Evolutionary conservation across 2,797 vertebrate species (phyloP), one percentile per base, ranked within the genome.

Genomic region (Acanthurus tractus): DNA sequence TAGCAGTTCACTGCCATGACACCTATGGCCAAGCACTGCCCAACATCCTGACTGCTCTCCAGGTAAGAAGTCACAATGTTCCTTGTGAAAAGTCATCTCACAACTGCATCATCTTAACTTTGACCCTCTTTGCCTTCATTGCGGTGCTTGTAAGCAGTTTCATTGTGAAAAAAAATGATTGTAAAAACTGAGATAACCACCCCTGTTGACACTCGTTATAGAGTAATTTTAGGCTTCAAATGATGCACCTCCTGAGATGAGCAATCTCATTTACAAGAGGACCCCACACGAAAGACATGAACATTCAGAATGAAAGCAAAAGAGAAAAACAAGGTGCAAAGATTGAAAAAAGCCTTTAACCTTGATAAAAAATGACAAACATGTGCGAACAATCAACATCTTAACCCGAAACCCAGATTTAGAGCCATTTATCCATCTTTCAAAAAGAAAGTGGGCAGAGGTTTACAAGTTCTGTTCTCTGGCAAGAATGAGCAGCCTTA

Each of bases 1-100:
- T 99, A 29, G 97, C 97, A 2, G 96, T 98, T 86, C 98, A 99
- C 90, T 99, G 97, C 86, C 97, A 98, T 57, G 97, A 99, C 92
- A 99, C 98, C 0, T 98, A 99, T 0, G 98, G 98, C 15, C 98
- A 99, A 89, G 98, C 97, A 0, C 94, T 99, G 73, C 96, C 97
- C 83, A 99, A 98, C 89, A 97, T 99, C 80, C 96, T 99, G 48
- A 97, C 94, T 40, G 98, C 98, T 57, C 92, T 99, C 78, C 97
- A 99, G 97, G 98, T 98, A 96, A 95, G 81, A 72, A 71, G 11
- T 56, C 11, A 40, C 17, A 10, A 49, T 6, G 6, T 22, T 15
- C 6, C 11, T 8, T 13, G 18, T 1, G 17, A 13, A 1, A 1
- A 55, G 2, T 23, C 18, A 55, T 73, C 25, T 1, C 10, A 76